phyloP scores from a whole-genome alignment of 1,140 invertebrate genomes.

The Hyposmocoma kahamanoa region DNA sequence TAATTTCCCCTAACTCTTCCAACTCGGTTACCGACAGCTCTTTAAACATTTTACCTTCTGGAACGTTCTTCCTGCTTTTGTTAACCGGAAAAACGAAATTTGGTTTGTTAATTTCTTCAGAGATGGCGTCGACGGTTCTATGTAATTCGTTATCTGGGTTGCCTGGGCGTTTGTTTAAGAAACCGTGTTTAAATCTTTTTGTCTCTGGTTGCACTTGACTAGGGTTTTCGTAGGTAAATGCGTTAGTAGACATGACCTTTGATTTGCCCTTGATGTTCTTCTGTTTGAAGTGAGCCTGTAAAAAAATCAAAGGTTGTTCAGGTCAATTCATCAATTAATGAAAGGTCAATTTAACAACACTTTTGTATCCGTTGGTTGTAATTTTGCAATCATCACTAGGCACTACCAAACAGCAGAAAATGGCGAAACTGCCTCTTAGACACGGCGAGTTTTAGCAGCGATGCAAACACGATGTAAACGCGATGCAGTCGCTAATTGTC shows the following conservation, averaged over 20 bases:
- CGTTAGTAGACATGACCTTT: conserved; percentile 40
- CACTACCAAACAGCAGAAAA: too few species aligned
- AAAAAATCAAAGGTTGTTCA: too few species aligned
- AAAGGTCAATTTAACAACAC: too few species aligned
- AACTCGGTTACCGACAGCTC: conserved; percentile 41
- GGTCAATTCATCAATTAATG: too few species aligned
- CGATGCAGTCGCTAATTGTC: too few species aligned
- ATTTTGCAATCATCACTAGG: too few species aligned
- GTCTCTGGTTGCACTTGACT: conserved; percentile 15
- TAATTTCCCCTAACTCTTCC: conserved; percentile 39
- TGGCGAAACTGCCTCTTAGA: too few species aligned
- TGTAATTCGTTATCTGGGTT: conserved; percentile 54
- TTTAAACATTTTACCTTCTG: conserved; percentile 47
- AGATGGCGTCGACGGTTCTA: conserved; percentile 50
- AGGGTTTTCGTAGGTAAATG: conserved; percentile 27
- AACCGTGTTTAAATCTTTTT: conserved; percentile 43
- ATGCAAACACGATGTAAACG: too few species aligned
- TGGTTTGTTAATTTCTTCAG: conserved; percentile 34
- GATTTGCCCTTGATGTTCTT: too few species aligned
- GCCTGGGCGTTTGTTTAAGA: conserved; percentile 49
- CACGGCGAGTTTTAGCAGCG: too few species aligned
- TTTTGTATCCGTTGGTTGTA: too few species aligned
- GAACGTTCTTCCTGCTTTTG: conserved; percentile 15
- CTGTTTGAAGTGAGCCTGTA: conserved; percentile 36
- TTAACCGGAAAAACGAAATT: too few species aligned